Base-by-base conservation (phyloP, 2,888 invertebrate genomes). In the Ectemnius lituratus region DNA sequence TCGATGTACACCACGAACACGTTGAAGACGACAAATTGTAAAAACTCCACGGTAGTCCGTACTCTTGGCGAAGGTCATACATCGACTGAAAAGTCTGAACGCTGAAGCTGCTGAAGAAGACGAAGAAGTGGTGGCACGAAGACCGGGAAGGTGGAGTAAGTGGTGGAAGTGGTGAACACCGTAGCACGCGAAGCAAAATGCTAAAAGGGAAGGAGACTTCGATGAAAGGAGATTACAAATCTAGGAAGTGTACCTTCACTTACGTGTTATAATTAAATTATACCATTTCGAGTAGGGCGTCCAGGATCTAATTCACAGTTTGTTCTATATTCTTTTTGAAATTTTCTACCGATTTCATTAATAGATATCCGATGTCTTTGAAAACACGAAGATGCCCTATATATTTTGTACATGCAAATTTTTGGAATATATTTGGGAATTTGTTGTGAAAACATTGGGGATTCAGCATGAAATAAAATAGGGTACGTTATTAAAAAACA, bases 11-110 rank as follows among this genome's bases (percentile, higher is more conserved):
- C 23, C 78, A 45, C 67, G 67, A 16, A n/a, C 49, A 66, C 73
- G 62, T 62, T 63, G 20, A 52, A 63, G 60, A 47, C 56, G 52
- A 68, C 56, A 52, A 68, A 63, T 58, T 57, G 47, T 47, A 58
- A 67, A 67, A 64, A 61, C 59, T 68, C 62, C 67, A 68, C 77
- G 74, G 68, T 52, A 68, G 27, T 67, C 71, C 68, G 74, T 72
- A 71, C 73, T 70, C 70, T 73, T 70, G 78, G 37, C 58, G 83
- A 83, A 80, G 79, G 75, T 80, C 84, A 76, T 79, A 60, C 75
- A 58, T 64, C 80, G 79, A 83, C 83, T 83, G 84, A 83, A 59
- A 65, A 73, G 71, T 63, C 20, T 49, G 68, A 64, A 61, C 75
- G 47, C 57, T 59, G 66, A 78, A 65, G 70, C 72, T 75, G 81